These are phyloP conservation scores for Ormyrus thymus DNA, from an alignment of 2,888 invertebrate genomes.

Conservation along the genomic window DNA sequence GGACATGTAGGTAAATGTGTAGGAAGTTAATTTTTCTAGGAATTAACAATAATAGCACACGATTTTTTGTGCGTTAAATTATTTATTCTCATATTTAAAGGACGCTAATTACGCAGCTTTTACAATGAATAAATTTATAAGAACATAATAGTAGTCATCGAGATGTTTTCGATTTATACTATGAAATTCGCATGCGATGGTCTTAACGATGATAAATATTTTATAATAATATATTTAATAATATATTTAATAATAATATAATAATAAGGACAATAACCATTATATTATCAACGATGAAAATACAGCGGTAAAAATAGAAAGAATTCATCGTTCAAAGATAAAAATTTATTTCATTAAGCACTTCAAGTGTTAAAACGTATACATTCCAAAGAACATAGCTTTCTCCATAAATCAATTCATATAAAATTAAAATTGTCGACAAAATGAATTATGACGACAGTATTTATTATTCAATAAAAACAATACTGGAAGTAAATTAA, in stretches of 20 bases:
- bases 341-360: constrained; percentile 12
- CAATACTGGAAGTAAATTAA: constrained; percentile 72
- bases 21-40: not conserved
- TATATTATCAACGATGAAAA: constrained; percentile 55
- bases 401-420: constrained; percentile 23
- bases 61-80: constrained; percentile 50
- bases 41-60: constrained; percentile 26
- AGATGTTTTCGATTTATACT: constrained; percentile 47
- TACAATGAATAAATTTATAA: constrained; percentile 52
- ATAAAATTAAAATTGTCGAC: constrained; percentile 32
- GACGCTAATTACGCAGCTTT: constrained; percentile 54
- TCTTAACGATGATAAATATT: constrained; percentile 65
- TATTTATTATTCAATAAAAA: constrained; percentile 57
- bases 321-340: constrained; percentile 37
- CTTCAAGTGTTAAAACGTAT: constrained; percentile 32
- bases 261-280: constrained; percentile 55
- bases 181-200: constrained; percentile 54
- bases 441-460: constrained; percentile 54
- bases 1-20: too few relatives aligned
- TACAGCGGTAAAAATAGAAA: constrained; percentile 52
- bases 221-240: constrained; percentile 58
- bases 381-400: constrained; percentile 37
- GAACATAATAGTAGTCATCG: constrained; percentile 46
- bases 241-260: constrained; percentile 58
- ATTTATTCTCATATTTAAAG: constrained; percentile 52